Conservation (phyloP, 2,797 vertebrate species). For the Vespertilio murinus region DNA sequence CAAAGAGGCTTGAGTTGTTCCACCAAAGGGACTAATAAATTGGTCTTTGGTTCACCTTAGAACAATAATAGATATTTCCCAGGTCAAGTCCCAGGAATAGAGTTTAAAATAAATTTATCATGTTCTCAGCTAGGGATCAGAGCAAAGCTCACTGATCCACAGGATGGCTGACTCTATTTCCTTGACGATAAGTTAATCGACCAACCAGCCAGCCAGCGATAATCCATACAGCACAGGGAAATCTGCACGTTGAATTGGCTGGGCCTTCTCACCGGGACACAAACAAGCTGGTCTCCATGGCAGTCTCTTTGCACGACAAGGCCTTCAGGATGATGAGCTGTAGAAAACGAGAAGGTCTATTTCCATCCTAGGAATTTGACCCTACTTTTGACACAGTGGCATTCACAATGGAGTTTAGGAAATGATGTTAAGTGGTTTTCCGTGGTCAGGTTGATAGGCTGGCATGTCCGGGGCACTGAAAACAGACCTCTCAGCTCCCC, state of each 20-base stretch:
- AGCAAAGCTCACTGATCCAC: slow-evolving; percentile 14
- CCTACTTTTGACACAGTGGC: slow-evolving; percentile 14
- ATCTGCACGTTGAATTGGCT: background rate
- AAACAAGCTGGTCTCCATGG: background rate
- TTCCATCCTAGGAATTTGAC: slow-evolving; percentile 40
- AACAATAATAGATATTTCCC: slow-evolving; percentile 28
- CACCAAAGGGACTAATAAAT: background rate
- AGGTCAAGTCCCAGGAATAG: background rate
- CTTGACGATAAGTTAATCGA: background rate
- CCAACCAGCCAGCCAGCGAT: background rate
- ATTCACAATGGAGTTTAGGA: slow-evolving; percentile 34
- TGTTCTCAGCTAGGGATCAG: background rate
- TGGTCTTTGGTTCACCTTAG: background rate
- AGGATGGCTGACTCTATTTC: background rate
- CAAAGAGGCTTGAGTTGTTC: background rate
- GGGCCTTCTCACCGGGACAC: background rate
- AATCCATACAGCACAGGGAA: background rate
- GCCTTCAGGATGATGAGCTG: background rate
- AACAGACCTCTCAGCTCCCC: background rate
- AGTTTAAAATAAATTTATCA: slow-evolving; percentile 1
- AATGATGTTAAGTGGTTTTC: slow-evolving; percentile 17
- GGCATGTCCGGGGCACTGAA: background rate
- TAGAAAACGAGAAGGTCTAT: background rate
- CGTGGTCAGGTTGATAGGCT: background rate
- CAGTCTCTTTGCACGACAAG: background rate